These are phyloP conservation scores for Cheilosia variabilis DNA, from an alignment of 2,888 invertebrate genomes.

Conservation along the genomic window DNA sequence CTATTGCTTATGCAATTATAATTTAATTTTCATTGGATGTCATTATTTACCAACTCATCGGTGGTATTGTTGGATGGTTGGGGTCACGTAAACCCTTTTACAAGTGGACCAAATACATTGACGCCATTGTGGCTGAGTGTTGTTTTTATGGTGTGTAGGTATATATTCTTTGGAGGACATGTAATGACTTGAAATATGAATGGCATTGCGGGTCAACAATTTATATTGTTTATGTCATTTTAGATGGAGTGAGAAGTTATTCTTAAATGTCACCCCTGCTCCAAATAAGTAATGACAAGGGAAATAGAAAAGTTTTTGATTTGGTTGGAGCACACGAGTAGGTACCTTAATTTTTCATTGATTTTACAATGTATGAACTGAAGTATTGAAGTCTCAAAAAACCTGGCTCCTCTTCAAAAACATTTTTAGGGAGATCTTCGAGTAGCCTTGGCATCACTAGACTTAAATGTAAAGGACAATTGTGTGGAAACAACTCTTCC, in stretches of 20 bases:
- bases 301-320: background rate
- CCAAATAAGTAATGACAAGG: background rate
- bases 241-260: background rate
- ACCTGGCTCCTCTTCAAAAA: no score
- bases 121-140: slow-evolving; percentile 8
- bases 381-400: no score
- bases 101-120: slow-evolving; percentile 1
- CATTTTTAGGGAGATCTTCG: no score
- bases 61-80: background rate
- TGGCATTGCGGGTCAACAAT: slow-evolving; percentile 29
- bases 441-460: no score
- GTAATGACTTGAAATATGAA: slow-evolving; percentile 33
- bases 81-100: background rate
- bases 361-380: no score
- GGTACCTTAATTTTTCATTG: no score
- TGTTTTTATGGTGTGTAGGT: background rate
- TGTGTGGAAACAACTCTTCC: no score
- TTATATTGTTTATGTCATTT: slow-evolving; percentile 11
- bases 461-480: no score
- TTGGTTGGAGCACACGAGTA: no score
- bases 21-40: slow-evolving; percentile 53
- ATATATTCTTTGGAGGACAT: background rate
- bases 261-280: background rate
- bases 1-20: slow-evolving; percentile 40
- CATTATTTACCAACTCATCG: slow-evolving; percentile 29